Base-by-base conservation (phyloP, 2,113 vertebrate genomes). In the Halcyon senegalensis region DNA sequence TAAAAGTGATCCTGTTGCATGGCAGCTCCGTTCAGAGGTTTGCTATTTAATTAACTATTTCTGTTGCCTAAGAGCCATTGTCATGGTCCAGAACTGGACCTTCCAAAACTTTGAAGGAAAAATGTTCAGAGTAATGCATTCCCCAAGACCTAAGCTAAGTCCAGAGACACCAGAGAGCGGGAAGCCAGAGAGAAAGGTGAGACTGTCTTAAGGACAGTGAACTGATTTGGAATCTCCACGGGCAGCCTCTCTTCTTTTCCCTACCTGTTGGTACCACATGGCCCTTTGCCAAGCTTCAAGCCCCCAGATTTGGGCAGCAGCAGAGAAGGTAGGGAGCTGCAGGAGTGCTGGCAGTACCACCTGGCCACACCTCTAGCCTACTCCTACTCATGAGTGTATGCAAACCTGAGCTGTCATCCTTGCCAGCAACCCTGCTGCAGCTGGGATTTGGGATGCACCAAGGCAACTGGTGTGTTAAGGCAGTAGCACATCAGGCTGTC, bases 1-100 rank as follows among this genome's bases (percentile, higher is more conserved):
- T 97, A 92, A 66, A 51, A 98, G n/a, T 16, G 96, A 95, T 51
- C 94, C 97, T 97, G 87, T 75, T 97, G 10, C 56, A 50, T 93
- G 87, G 97, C 92, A 53, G 91, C 97, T 85, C 74, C 56, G 62
- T 90, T 89, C 90, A 84, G 83, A 78, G 33, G 28, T 67, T 73
- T 1, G 0, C 55, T 69, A 81, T 30, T 70, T 85, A 62, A 76
- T 95, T 94, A 94, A 91, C 87, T 85, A 19, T 79, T 92, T 79
- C 44, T 92, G 25, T 44, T 68, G 50, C 58, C 58, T 70, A 53
- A 72, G 70, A 95, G n/a, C 51, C 31, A 14, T 24, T 60, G 33
- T 53, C 60, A 78, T 2, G 1, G 51, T 64, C 24, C 31, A 21
- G 35, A 23, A 41, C 35, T 35, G 35, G 35, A 35, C 35, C 35